Percentiles rank a stretch among this genome's conserved stretches.
phyloP scores from a whole-genome alignment of 2,797 vertebrate species.

The Schizopygopsis malacanthus region DNA sequence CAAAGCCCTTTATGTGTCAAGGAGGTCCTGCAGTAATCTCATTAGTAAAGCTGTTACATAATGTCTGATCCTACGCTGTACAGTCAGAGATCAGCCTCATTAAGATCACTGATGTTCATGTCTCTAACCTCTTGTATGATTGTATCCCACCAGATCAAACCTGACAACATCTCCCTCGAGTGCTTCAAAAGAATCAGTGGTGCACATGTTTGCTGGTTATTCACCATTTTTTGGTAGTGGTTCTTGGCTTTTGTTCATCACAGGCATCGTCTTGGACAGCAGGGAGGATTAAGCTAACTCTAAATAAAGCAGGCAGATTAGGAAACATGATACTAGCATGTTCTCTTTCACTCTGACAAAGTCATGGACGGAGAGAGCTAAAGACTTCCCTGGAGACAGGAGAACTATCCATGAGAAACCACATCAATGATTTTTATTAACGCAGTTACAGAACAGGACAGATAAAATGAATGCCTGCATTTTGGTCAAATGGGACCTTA shows the following conservation, averaged over 20 bases:
- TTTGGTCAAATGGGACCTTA: background rate
- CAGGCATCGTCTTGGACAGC: constrained; percentile 25
- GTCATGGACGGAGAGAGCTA: constrained; percentile 15
- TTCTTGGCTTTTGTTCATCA: constrained; percentile 22
- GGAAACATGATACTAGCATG: constrained; percentile 67
- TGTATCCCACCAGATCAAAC: background rate
- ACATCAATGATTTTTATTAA: background rate
- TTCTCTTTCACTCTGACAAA: constrained; percentile 55
- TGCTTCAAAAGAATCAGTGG: constrained; percentile 10
- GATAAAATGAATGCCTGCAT: background rate
- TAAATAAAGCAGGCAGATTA: constrained; percentile 71
- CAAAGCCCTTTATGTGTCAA: constrained; percentile 58
- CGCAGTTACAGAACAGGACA: background rate
- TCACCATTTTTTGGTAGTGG: background rate
- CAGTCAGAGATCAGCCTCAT: constrained; percentile 55
- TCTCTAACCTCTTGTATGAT: background rate
- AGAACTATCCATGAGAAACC: background rate
- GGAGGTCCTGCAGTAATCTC: constrained; percentile 67
- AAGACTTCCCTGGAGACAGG: constrained; percentile 19
- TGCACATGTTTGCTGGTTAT: background rate
- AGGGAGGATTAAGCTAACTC: constrained; percentile 56
- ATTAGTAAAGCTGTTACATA: constrained; percentile 73
- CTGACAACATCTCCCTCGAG: background rate
- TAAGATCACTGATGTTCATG: constrained; percentile 3
- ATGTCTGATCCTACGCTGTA: constrained; percentile 61